phyloP scores from a whole-genome alignment of 2,113 vertebrate genomes.

The Malurus cyaneus region DNA sequence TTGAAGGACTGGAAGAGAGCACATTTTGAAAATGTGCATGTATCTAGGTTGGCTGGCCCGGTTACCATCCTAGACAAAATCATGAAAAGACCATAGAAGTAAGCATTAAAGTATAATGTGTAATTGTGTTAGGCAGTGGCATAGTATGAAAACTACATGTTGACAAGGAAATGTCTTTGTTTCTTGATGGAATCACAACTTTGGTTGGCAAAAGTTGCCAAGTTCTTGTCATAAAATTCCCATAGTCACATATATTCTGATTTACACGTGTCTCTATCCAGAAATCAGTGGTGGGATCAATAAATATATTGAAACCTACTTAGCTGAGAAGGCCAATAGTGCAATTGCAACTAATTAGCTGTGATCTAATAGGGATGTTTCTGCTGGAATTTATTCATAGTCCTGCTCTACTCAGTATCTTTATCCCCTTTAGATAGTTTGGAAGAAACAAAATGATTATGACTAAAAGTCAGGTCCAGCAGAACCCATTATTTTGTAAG shows the following conservation, averaged over 20 bases:
- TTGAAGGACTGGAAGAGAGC: not conserved
- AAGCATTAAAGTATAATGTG: not conserved
- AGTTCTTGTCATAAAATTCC: not conserved
- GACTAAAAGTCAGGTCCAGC: not conserved
- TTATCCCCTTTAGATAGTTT: not conserved
- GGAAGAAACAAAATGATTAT: not conserved
- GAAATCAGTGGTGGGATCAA: not conserved
- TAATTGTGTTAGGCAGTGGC: not conserved
- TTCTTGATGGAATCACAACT: not conserved
- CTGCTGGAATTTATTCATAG: not conserved
- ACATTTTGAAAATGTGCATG: not conserved
- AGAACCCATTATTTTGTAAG: not conserved
- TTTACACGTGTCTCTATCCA: not conserved
- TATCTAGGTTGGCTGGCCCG: not conserved
- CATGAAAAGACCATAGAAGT: not conserved
- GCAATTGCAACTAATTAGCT: not conserved
- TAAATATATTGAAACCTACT: not conserved
- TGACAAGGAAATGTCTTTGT: not conserved
- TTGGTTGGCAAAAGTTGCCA: not conserved
- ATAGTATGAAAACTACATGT: not conserved
- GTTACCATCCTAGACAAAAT: not conserved
- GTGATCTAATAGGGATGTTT: not conserved
- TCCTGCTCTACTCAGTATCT: not conserved
- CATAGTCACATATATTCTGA: not conserved
- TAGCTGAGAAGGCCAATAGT: not conserved